Evolutionary conservation across 2,113 vertebrate species (phyloP).

Genomic region (Oreochromis spilurus): DNA sequence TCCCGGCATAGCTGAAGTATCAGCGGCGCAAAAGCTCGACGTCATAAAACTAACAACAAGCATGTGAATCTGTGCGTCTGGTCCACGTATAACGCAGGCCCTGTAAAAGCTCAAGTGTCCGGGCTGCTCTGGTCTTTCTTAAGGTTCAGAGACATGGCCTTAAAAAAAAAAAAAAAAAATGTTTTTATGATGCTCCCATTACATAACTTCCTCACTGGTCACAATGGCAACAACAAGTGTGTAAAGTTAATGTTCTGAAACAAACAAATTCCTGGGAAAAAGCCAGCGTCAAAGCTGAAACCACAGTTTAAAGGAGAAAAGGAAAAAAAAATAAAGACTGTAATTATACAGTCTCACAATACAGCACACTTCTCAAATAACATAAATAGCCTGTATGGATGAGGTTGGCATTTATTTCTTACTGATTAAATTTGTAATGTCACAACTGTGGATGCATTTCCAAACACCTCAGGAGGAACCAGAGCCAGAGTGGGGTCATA

Average conservation of each 20-base stretch:
- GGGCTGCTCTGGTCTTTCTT: slow-evolving; percentile 57
- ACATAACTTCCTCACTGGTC: slow-evolving; percentile 69
- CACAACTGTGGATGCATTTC: not conserved
- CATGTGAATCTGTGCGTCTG: slow-evolving; percentile 60
- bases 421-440: not conserved
- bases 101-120: slow-evolving; percentile 57
- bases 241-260: slow-evolving; percentile 76
- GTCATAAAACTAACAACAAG: slow-evolving; percentile 67
- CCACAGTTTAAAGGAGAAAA: slow-evolving; percentile 17
- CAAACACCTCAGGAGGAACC: slow-evolving; percentile 44
- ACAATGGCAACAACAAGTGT: slow-evolving; percentile 69
- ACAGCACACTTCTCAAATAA: not conserved
- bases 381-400: not conserved
- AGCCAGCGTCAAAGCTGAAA: slow-evolving; percentile 19
- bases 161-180: not conserved
- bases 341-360: not conserved
- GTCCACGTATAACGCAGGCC: slow-evolving; percentile 28
- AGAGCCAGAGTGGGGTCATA: slow-evolving; percentile 36
- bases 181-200: slow-evolving; percentile 61
- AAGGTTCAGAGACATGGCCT: slow-evolving; percentile 56
- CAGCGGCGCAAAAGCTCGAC: slow-evolving; percentile 46
- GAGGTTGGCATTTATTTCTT: not conserved
- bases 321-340: not conserved
- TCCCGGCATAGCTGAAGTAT: slow-evolving; percentile 32
- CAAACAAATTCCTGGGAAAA: slow-evolving; percentile 60